phyloP scores from a whole-genome alignment of 2,888 invertebrate genomes.

The Lissocephala sabroskyi region DNA sequence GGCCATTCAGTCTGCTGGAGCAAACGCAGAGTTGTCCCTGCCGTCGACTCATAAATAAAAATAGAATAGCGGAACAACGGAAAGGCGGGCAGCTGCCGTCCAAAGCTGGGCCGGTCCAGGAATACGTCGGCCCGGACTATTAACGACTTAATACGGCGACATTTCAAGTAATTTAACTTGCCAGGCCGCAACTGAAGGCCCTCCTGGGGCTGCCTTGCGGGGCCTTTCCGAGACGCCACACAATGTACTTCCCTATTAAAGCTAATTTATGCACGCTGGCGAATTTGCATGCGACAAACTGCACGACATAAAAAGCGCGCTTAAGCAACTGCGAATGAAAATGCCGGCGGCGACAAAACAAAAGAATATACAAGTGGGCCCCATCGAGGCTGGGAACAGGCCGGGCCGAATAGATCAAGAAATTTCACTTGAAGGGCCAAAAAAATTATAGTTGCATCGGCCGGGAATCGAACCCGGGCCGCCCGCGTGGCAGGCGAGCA shows the following conservation, averaged over 20 bases:
- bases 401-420: too few species aligned
- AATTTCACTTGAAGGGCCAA: background rate
- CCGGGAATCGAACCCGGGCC: slow-evolving; percentile 66
- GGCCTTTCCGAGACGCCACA: slow-evolving; percentile 4
- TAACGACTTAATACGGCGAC: slow-evolving; percentile 31
- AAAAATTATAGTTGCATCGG: slow-evolving; percentile 40
- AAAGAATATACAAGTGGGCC: too few species aligned
- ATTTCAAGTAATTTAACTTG: slow-evolving; percentile 36
- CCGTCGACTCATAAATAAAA: slow-evolving; percentile 9
- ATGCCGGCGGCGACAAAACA: too few species aligned
- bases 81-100: too few species aligned
- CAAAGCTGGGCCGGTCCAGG: too few species aligned
- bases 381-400: too few species aligned
- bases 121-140: slow-evolving; percentile 8
- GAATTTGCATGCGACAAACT: slow-evolving; percentile 25
- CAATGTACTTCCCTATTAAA: slow-evolving; percentile 51
- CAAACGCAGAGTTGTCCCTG: background rate
- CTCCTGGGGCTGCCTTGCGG: background rate
- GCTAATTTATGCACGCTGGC: slow-evolving; percentile 42
- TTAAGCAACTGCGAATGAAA: too few species aligned
- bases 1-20: background rate
- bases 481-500: slow-evolving; percentile 43
- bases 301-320: slow-evolving; percentile 12
- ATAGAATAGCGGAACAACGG: slow-evolving; percentile 21
- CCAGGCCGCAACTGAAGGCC: too few species aligned